Evolutionary conservation across 2,888 invertebrate species (phyloP), one percentile per base, ranked within the genome.

Genomic region (Ochropleura leucogaster): DNA sequence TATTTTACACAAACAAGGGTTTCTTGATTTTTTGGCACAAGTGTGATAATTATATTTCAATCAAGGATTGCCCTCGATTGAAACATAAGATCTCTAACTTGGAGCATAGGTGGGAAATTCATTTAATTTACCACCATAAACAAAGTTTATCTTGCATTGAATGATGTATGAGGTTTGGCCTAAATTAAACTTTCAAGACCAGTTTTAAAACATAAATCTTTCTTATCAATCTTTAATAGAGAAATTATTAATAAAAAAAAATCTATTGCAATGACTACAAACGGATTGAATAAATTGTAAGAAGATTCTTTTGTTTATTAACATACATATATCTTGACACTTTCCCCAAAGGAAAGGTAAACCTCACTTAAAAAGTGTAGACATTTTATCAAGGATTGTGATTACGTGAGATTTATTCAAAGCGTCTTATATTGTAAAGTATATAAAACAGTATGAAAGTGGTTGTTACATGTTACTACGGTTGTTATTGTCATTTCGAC

Each of bases 401-500:
- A 73, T 67, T 67, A 66, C 46, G 30, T 64, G 62, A 68, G 72
- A 83, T 72, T 81, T 72, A 49, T 64, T 42, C 49, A 47, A 78
- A 76, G 68, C 79, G 47, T 89, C 74, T 79, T 80, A 84, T 77
- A 85, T 42, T 59, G 71, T 86, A 71, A 80, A 67, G 77, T 74
- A 71, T 74, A 85, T 79, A 73, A 77, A 79, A 85, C 77, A 85
- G 88, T 90, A 87, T 89, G 87, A 85, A 89, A 87, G 90, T 90
- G 93, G 94, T 94, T 94, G 93, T 93, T 91, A 91, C 74, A 78
- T 89, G 88, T 92, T 92, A 92, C 88, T 86, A 87, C 88, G 93
- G 91, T 93, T 93, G 94, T 94, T 93, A 90, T 87, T 82, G 91
- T 90, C 87, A 83, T 91, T 90, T 89, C 90, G 93, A 93, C 92